These are phyloP conservation scores for Otus sunia DNA, from an alignment of 2,113 vertebrate genomes.

Conservation along the genomic window DNA sequence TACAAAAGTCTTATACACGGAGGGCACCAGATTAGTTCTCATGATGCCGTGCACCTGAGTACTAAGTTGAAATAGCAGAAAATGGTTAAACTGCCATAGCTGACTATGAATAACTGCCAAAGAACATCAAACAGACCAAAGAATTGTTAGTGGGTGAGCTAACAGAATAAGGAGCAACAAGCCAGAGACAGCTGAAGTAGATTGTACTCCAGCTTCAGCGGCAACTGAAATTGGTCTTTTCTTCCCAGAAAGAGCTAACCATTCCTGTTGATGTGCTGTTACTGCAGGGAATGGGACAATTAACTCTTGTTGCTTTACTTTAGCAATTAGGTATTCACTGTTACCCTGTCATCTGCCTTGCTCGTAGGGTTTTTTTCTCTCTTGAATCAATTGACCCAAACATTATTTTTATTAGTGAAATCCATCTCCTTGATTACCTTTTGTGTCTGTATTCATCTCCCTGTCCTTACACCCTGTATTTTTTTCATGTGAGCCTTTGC, in stretches of 20 bases:
- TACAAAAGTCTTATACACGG: rapidly evolving
- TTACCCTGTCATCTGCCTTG: neutral
- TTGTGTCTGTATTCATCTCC: neutral
- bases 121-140: neutral
- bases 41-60: neutral
- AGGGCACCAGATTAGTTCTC: neutral
- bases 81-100: neutral
- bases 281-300: neutral
- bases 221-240: neutral
- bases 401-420: neutral
- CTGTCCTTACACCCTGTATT: neutral
- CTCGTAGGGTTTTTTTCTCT: neutral
- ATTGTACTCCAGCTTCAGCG: neutral
- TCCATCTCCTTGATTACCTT: neutral
- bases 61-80: neutral
- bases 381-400: neutral
- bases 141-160: neutral
- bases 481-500: neutral
- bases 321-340: neutral
- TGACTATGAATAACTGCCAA: neutral
- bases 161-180: neutral
- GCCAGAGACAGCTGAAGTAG: neutral
- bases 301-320: neutral
- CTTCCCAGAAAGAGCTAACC: neutral
- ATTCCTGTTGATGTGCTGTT: neutral